These are phyloP conservation scores for Spilogale gracilis DNA, from an alignment of 2,113 vertebrate species.

Conservation along the genomic window DNA sequence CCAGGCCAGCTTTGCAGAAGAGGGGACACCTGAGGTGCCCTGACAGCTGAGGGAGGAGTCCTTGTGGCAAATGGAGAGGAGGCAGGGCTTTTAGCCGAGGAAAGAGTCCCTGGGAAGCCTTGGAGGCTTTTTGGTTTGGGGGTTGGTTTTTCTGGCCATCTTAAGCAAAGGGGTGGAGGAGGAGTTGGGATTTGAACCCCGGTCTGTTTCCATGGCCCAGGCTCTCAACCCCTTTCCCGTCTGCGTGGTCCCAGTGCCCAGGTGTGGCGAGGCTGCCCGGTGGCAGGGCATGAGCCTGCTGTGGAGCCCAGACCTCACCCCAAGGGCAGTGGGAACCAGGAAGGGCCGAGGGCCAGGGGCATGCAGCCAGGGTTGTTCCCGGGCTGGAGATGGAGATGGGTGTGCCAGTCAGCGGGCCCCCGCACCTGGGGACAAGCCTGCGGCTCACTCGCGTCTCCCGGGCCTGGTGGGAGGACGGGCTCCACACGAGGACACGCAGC, in stretches of 20 bases:
- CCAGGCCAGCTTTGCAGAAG: background rate
- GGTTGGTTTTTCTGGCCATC: background rate
- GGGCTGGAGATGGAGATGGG: background rate
- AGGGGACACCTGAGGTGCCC: background rate
- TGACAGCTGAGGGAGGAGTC: too few species aligned
- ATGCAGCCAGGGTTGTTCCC: background rate
- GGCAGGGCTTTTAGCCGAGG: too few species aligned
- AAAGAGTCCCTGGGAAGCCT: rapidly evolving
- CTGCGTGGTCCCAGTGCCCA: rapidly evolving
- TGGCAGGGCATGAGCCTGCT: too few species aligned
- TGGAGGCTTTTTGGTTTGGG: background rate
- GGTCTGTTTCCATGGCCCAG: background rate
- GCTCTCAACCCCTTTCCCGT: too few species aligned
- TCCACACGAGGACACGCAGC: background rate
- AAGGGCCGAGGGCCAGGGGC: background rate
- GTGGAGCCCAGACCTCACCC: background rate
- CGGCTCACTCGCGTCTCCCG: background rate
- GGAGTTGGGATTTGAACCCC: background rate
- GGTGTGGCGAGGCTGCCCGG: background rate
- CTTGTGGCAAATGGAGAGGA: background rate
- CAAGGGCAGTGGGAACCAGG: background rate
- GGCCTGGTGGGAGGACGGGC: too few species aligned
- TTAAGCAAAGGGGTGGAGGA: background rate
- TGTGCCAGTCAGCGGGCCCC: background rate
- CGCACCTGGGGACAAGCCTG: background rate